Evolutionary conservation across 1,140 invertebrate species (phyloP), one percentile per base, ranked within the genome.

Genomic region (Tenebrio molitor): DNA sequence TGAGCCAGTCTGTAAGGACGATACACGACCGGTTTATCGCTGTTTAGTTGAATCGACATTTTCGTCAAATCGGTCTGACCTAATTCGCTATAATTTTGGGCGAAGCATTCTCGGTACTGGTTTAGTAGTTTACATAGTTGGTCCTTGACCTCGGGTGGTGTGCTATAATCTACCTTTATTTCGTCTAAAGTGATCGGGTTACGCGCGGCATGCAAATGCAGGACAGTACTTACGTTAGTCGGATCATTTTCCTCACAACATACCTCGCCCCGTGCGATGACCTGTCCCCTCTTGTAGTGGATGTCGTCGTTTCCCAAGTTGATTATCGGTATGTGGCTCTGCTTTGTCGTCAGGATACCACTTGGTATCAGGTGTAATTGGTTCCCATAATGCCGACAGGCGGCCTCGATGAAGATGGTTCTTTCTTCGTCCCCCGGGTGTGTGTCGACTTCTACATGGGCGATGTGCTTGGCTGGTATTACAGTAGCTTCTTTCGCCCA

Each of bases 41-140:
- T 12, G 5, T 12, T 44, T 44, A 44, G 12, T 6, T 44, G 4
- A 12, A 44, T 44, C 4, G 5, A 6, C 41, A 44, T 44, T 44
- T 44, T 12, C n/a, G 10, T 33, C 4, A 10, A 5, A 33, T 4
- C 4, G 10, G 4, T 5, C 72, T 62, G 7, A 23, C 53, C 14
- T 16, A 62, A 12, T 12, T 62, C 53, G 3, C 19, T 62, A 7
- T 6, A 7, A 23, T 62, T 62, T 19, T 4, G 5, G 7, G 42
- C 42, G n/a, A 46, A 46, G n/a, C 42, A 46, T 6, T 46, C 42
- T 46, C 42, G 42, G n/a, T 46, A 46, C 17, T 46, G 5, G n/a
- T 46, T 46, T 4, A 46, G 17, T 19, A 46, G 42, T 4, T 33
- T 33, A 4, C 4, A 33, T 10, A 33, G 10, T 33, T 33, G 29